Conservation (phyloP, 1,140 invertebrate species). For the Diachasma alloeum region DNA sequence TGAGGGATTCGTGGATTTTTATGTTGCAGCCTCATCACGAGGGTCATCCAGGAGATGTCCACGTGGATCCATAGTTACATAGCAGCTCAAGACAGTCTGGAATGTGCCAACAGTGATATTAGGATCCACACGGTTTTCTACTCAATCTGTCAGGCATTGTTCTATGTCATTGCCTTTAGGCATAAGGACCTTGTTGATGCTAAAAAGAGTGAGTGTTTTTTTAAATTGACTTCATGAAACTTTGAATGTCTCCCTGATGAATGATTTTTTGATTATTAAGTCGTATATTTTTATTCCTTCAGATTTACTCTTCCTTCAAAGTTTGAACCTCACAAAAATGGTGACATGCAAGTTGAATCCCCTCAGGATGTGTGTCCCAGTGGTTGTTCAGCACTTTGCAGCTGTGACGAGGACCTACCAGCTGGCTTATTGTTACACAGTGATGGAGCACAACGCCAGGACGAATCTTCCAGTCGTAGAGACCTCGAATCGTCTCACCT, state of each 20-base stretch:
- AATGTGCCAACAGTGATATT: constrained; percentile 63
- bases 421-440: constrained; percentile 89
- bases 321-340: constrained; percentile 83
- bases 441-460: constrained; percentile 86
- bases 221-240: too few species aligned
- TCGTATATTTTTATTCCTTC: too few species aligned
- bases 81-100: constrained; percentile 65
- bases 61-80: constrained; percentile 82
- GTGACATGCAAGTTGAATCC: constrained; percentile 88
- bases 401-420: constrained; percentile 86
- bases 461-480: constrained; percentile 69
- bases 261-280: too few species aligned
- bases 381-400: constrained; percentile 85
- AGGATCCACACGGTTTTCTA: constrained; percentile 87
- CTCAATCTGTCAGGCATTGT: constrained; percentile 87
- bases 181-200: constrained; percentile 81
- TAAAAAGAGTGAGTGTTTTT: too few species aligned
- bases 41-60: constrained; percentile 70
- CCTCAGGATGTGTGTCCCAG: constrained; percentile 77
- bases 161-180: constrained; percentile 89
- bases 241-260: too few species aligned
- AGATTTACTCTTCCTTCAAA: constrained; percentile 79
- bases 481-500: constrained; percentile 59
- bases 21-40: constrained; percentile 56
- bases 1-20: too few species aligned